Evolutionary conservation across 1,140 invertebrate species (phyloP).

Genomic region (Drosophila elegans): DNA sequence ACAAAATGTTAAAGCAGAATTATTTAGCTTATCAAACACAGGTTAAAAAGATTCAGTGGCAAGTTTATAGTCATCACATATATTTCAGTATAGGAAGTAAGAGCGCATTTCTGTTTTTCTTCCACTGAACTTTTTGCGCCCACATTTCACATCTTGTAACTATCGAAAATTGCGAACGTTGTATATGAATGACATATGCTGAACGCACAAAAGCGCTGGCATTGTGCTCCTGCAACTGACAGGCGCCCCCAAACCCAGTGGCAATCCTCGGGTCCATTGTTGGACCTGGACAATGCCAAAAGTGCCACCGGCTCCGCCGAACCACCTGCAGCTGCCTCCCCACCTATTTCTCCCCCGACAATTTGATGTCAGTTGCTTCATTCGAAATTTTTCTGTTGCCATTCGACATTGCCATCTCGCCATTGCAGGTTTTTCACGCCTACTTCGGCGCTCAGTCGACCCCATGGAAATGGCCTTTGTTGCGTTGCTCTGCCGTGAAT

Average conservation of each 20-base stretch:
- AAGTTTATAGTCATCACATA: neutral
- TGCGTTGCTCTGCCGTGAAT: conserved; percentile 24
- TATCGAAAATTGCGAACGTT: conserved; percentile 61
- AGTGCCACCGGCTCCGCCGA: conserved; percentile 6
- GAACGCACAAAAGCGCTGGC: conserved; percentile 45
- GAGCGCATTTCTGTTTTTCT: neutral
- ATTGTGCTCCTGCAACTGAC: conserved; percentile 62
- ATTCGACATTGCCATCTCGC: conserved; percentile 20
- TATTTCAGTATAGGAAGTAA: neutral
- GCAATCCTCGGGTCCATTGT: conserved; percentile 59
- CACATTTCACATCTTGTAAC: conserved; percentile 36
- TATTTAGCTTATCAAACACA: too few species aligned
- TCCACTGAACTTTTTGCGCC: conserved; percentile 28
- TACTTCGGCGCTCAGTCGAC: conserved; percentile 47
- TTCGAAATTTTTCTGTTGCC: conserved; percentile 57
- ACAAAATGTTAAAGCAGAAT: too few species aligned
- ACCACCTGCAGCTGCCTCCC: neutral
- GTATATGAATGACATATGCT: conserved; percentile 80
- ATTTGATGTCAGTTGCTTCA: conserved; percentile 52
- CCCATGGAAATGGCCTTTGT: conserved; percentile 63
- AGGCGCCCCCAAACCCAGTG: conserved; percentile 24
- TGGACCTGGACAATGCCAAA: conserved; percentile 60
- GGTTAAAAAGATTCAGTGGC: too few species aligned
- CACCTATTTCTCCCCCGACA: conserved; percentile 35
- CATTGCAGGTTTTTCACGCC: conserved; percentile 69